A percentile compares a stretch with the other conserved stretches of the same genome.
These are phyloP conservation scores for Nomada flava DNA, from an alignment of 2,888 invertebrate species.

Conservation along the genomic window DNA sequence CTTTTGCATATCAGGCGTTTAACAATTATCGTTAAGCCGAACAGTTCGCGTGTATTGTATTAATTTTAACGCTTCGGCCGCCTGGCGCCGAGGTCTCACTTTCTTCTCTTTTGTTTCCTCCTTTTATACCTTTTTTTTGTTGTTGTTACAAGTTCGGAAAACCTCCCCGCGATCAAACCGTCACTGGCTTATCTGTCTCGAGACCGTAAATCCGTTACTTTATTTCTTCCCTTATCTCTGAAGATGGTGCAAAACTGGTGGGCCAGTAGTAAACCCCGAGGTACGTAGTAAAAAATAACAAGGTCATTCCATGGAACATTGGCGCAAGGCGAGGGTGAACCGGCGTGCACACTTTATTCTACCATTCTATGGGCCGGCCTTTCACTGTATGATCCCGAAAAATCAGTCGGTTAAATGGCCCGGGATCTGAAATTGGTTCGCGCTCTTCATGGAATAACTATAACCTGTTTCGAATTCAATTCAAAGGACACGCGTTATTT, in stretches of 20 bases:
- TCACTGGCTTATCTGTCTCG: constrained; percentile 32
- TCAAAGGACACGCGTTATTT: constrained; percentile 19
- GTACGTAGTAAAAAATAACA: constrained; percentile 75
- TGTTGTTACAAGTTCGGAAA: constrained; percentile 18
- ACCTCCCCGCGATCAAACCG: constrained; percentile 12
- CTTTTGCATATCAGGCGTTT: not conserved
- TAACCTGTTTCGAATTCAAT: constrained; percentile 39
- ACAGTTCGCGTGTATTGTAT: not conserved
- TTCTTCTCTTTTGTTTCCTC: too few relatives aligned
- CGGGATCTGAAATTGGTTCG: constrained; percentile 75
- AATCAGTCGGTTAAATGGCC: constrained; percentile 74
- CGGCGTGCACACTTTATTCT: constrained; percentile 47
- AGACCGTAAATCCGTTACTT: constrained; percentile 60
- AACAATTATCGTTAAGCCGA: not conserved
- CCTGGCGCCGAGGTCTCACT: not conserved
- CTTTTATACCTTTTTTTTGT: not conserved
- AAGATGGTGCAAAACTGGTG: constrained; percentile 59
- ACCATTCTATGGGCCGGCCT: constrained; percentile 32
- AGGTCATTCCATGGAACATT: constrained; percentile 63
- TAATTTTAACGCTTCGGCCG: not conserved
- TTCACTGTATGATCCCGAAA: constrained; percentile 41
- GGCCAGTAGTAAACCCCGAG: constrained; percentile 61
- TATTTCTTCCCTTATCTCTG: constrained; percentile 53
- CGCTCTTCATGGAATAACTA: constrained; percentile 53
- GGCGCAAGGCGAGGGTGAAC: constrained; percentile 50